Evolutionary conservation across 2,797 vertebrate genomes (phyloP).

Genomic region (Myiotriccus ornatus): DNA sequence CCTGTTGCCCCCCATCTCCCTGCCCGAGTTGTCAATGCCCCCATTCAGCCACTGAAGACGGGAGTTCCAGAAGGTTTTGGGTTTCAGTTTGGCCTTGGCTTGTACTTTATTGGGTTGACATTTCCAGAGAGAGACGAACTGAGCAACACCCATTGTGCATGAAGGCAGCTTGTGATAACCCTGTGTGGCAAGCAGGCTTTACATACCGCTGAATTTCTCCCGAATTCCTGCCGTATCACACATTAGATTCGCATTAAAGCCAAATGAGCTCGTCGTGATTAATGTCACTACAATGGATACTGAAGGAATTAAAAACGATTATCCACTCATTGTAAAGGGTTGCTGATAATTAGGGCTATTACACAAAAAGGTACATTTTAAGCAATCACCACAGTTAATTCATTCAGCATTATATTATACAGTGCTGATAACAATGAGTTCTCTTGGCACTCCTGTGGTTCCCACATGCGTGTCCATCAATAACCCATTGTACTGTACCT

Average conservation of each 20-base stretch:
- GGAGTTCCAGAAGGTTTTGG: background rate
- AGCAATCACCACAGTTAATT: constrained; percentile 67
- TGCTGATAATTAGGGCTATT: constrained; percentile 74
- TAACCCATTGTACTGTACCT: constrained; percentile 34
- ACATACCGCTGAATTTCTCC: constrained; percentile 37
- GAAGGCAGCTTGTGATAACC: background rate
- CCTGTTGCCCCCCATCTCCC: background rate
- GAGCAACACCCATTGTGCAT: background rate
- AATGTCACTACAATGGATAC: constrained; percentile 57
- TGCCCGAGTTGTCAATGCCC: background rate
- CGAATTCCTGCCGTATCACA: constrained; percentile 48
- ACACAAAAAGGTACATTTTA: constrained; percentile 71
- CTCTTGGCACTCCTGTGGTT: constrained; percentile 39
- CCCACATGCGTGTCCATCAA: constrained; percentile 36
- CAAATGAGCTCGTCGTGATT: constrained; percentile 70
- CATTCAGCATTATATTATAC: constrained; percentile 50
- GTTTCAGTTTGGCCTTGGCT: background rate
- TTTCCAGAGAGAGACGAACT: background rate
- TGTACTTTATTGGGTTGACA: background rate
- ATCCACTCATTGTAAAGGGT: constrained; percentile 65
- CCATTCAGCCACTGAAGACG: background rate
- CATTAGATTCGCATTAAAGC: constrained; percentile 64
- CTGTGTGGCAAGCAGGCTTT: background rate
- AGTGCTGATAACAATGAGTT: constrained; percentile 52
- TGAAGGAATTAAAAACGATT: constrained; percentile 72